Base-by-base conservation (phyloP, 1,140 invertebrate genomes). In the Chrysoperla carnea region DNA sequence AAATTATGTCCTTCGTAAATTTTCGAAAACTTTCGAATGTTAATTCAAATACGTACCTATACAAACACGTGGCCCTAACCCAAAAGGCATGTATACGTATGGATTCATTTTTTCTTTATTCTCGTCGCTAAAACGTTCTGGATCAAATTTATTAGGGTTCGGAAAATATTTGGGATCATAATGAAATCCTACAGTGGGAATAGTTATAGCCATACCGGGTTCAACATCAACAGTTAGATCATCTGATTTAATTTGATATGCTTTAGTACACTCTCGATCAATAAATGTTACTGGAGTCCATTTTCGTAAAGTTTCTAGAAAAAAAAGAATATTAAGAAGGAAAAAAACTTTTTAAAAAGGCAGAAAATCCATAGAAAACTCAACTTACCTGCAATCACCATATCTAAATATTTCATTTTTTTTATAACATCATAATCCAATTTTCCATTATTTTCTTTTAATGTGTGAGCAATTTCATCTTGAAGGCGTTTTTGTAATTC, bases 71-170 rank as follows among this genome's bases (percentile, higher is more conserved):
- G 62, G 65, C 1, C 67, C 67, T 1, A 62, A 13, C 1, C 67
- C 67, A 48, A 78, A 79, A 8, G 76, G 73, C 29, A 79, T 56
- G 55, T 65, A 75, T 4, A 64, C 52, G 46, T 56, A 65, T 7
- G 50, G 61, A 46, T 58, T 63, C 13, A 71, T 55, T 39, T 57
- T 50, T 1, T 50, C 47, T 33, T 57, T 50, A 37, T 70, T 66
- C 33, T 75, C 71, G 1, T 66, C 59, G 5, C 64, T 50, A 57
- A 81, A 81, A 40, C 77, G 60, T 14, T 81, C 76, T 1, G 80
- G 78, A 53, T 76, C 61, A 47, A 78, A 83, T 8, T 46, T 51
- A 14, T 77, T 63, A 3, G 80, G 78, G 36, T 81, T 62, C 4
- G 73, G 65, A 50, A 68, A 81, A 31, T 64, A 59, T 17, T 61